Evolutionary conservation across 2,797 vertebrate species (phyloP).

Genomic region (Crenichthys baileyi): DNA sequence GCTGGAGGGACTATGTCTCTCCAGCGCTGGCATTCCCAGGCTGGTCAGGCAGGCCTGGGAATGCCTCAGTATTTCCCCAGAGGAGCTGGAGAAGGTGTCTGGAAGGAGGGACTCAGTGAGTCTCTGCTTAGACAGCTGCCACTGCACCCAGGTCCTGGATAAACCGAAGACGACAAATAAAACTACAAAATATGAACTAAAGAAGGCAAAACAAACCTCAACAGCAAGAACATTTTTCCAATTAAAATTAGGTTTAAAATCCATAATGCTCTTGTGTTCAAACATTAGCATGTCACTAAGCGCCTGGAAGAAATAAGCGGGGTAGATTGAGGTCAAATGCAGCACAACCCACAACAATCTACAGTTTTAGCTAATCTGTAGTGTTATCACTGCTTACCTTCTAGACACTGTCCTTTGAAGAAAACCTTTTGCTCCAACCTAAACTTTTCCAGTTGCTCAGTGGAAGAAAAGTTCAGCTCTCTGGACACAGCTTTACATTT

Average conservation of each 20-base stretch:
- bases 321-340: neutral
- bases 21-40: no score
- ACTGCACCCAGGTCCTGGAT: no score
- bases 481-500: constrained; percentile 98
- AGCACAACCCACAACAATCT: neutral
- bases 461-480: constrained; percentile 97
- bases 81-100: no score
- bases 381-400: constrained; percentile 84
- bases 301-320: neutral
- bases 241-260: neutral
- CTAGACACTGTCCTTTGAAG: constrained; percentile 99
- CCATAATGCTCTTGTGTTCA: neutral
- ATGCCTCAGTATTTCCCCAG: no score
- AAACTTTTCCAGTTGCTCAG: constrained; percentile 99
- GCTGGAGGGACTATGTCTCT: no score
- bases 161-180: no score
- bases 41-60: no score
- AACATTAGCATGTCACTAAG: neutral
- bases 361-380: neutral
- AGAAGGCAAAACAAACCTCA: no score
- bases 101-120: no score
- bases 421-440: constrained; percentile 98
- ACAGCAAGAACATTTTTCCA: no score
- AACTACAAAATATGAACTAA: no score
- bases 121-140: no score